A percentile compares a stretch with the other conserved stretches of the same genome.
Conservation (phyloP, 2,113 vertebrate genomes). For the Embiotoca jacksoni region DNA sequence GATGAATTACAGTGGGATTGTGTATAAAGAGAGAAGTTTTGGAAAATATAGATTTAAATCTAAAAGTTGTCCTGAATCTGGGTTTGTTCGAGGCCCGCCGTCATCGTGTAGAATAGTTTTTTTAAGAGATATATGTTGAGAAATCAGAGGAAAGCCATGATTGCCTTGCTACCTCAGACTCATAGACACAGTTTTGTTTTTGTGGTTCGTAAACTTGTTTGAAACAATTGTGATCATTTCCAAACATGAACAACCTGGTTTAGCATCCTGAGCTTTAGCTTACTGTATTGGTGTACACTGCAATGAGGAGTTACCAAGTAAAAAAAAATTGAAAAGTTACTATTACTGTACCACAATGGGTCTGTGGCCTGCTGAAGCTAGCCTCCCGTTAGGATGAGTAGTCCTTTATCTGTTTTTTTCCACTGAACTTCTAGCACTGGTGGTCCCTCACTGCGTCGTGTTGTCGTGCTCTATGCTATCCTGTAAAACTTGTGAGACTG, state of each 20-base stretch:
- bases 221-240: constrained; percentile 71
- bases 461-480: constrained; percentile 77
- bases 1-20: constrained; percentile 49
- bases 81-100: constrained; percentile 56
- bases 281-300: constrained; percentile 80
- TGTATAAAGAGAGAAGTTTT: constrained; percentile 69
- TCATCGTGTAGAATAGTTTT: constrained; percentile 81
- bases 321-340: constrained; percentile 28
- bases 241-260: constrained; percentile 69
- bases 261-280: constrained; percentile 79
- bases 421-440: constrained; percentile 78
- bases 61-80: constrained; percentile 56
- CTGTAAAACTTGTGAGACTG: constrained; percentile 80
- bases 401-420: constrained; percentile 55
- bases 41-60: constrained; percentile 71
- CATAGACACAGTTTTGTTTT: constrained; percentile 85
- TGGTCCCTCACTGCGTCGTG: constrained; percentile 75
- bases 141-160: constrained; percentile 97
- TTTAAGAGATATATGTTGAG: constrained; percentile 83
- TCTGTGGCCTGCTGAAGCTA: constrained; percentile 84
- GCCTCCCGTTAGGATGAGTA: constrained; percentile 70
- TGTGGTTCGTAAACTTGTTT: constrained; percentile 84
- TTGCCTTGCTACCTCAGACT: constrained; percentile 99
- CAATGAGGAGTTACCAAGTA: constrained; percentile 77
- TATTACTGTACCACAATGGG: constrained; percentile 82